Conservation (phyloP, 2,797 vertebrate genomes). For the Notolepis coatsorum region DNA sequence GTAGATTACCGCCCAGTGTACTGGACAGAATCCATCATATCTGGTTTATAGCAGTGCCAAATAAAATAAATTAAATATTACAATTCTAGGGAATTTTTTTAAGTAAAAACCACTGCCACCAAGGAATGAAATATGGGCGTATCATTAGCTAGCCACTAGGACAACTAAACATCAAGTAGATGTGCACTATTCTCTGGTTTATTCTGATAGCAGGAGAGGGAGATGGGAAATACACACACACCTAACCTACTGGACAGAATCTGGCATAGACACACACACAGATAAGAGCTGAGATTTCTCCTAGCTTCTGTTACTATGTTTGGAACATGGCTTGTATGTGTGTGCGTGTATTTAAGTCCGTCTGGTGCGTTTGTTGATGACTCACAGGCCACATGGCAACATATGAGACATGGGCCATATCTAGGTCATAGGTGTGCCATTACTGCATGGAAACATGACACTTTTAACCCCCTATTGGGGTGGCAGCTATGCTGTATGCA, state of each 20-base stretch:
- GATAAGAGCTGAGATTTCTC: background rate
- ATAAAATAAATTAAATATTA: no score
- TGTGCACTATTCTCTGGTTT: no score
- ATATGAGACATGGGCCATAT: background rate
- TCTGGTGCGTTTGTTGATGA: background rate
- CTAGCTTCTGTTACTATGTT: slow-evolving; percentile 4
- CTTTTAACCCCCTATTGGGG: background rate
- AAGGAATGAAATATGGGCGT: no score
- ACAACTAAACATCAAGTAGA: no score
- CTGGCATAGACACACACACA: background rate
- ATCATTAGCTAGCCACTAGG: no score
- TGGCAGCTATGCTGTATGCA: no score
- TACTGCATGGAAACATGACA: background rate
- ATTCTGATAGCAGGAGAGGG: background rate
- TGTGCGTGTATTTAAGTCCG: background rate
- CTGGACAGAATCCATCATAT: no score
- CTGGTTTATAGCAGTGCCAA: no score
- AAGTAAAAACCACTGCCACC: no score
- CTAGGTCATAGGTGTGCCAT: background rate
- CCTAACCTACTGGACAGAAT: background rate
- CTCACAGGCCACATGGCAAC: background rate
- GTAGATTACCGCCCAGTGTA: no score
- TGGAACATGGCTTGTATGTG: background rate
- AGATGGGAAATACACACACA: background rate
- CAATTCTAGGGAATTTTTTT: no score